Percentiles rank a stretch among this genome's conserved stretches.
Conservation (phyloP, 2,888 invertebrate genomes). For the Monoplex corrugatus region DNA sequence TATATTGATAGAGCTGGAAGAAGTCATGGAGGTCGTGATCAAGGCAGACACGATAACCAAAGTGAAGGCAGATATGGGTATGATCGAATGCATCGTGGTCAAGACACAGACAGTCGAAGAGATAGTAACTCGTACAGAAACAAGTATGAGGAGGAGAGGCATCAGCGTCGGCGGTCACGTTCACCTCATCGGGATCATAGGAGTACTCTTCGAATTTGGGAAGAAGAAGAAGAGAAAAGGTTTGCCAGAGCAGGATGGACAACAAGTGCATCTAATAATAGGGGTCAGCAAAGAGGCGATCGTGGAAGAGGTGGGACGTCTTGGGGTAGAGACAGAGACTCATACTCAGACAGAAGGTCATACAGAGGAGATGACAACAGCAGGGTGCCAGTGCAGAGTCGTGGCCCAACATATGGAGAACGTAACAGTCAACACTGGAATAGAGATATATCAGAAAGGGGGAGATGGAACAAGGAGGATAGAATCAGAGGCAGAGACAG, state of each 20-base stretch:
- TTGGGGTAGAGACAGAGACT: not conserved
- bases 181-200: slow-evolving; percentile 21
- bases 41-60: not conserved
- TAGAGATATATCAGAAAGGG: not conserved
- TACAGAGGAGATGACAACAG: not conserved
- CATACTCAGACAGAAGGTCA: not conserved
- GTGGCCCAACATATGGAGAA: not conserved
- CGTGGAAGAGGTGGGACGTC: not conserved
- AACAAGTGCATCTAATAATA: not conserved
- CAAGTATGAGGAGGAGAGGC: not conserved
- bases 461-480: not conserved
- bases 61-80: too few relatives aligned
- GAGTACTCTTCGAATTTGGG: slow-evolving; percentile 2
- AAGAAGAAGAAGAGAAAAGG: slow-evolving; percentile 35
- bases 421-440: not conserved
- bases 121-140: not conserved
- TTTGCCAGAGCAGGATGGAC: slow-evolving; percentile 43
- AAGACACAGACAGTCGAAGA: not conserved
- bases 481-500: not conserved
- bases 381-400: not conserved
- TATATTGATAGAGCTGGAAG: not conserved
- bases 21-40: not conserved
- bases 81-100: not conserved
- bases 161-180: slow-evolving; percentile 14
- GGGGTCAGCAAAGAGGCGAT: not conserved